These are phyloP conservation scores for Neotoma lepida DNA, from an alignment of 2,113 vertebrate species.

Conservation along the genomic window DNA sequence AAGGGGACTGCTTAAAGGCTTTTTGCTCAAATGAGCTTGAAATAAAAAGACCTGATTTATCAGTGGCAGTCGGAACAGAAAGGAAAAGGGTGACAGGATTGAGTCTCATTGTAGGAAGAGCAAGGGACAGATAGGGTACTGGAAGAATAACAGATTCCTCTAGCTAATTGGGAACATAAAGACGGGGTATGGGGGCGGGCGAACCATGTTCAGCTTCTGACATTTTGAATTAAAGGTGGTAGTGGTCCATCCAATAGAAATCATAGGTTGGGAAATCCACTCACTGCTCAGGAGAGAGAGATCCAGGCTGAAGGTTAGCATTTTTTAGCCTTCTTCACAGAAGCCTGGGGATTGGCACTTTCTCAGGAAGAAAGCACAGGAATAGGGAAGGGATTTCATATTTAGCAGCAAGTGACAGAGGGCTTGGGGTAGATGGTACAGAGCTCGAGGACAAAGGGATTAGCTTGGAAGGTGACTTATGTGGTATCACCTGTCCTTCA, in stretches of 20 bases:
- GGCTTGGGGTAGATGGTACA: neutral
- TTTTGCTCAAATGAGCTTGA: slow-evolving; percentile 35
- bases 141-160: slow-evolving; percentile 16
- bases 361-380: slow-evolving; percentile 22
- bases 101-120: slow-evolving; percentile 13
- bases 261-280: slow-evolving; percentile 2
- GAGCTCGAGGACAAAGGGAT: neutral
- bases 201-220: slow-evolving; percentile 16
- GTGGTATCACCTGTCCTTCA: neutral
- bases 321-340: neutral
- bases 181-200: too few relatives aligned
- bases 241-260: slow-evolving; percentile 6
- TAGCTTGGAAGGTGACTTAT: neutral
- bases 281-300: neutral
- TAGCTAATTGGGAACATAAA: neutral
- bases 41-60: slow-evolving; percentile 29
- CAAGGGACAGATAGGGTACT: neutral
- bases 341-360: neutral
- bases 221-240: slow-evolving; percentile 31
- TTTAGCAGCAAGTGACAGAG: neutral
- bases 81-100: neutral
- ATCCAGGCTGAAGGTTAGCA: neutral
- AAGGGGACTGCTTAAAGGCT: neutral
- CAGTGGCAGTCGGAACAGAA: neutral
- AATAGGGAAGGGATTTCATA: neutral